These are phyloP conservation scores for Lysandra coridon DNA, from an alignment of 2,888 invertebrate species.

Conservation along the genomic window DNA sequence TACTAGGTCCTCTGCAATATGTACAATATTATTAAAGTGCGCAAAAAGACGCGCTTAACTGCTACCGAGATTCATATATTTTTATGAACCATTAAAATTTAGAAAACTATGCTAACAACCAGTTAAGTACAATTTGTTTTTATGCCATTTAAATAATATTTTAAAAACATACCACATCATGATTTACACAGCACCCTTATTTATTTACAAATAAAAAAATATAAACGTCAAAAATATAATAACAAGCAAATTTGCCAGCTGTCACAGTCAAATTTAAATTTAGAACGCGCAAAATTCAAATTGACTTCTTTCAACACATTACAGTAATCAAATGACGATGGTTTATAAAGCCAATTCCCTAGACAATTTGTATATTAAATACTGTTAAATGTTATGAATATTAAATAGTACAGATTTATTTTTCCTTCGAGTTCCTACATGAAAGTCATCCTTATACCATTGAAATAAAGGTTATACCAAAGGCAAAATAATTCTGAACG, in stretches of 20 bases:
- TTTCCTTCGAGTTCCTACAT: background rate
- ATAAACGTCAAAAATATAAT: background rate
- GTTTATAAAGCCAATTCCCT: slow-evolving; percentile 14
- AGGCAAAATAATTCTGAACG: background rate
- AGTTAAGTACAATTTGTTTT: too few relatives aligned
- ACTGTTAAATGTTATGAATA: slow-evolving; percentile 35
- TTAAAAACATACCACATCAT: slow-evolving; percentile 16
- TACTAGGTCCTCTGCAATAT: too few relatives aligned
- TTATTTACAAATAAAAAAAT: background rate
- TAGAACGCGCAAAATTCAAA: background rate
- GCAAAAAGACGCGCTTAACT: too few relatives aligned
- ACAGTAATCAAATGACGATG: slow-evolving; percentile 10
- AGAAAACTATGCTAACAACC: too few relatives aligned
- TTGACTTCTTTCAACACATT: background rate
- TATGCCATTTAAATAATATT: too few relatives aligned
- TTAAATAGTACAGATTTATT: background rate
- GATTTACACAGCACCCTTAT: background rate
- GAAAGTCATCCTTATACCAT: background rate
- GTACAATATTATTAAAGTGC: too few relatives aligned
- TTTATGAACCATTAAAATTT: too few relatives aligned
- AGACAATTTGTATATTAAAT: slow-evolving; percentile 34
- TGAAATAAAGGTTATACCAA: background rate
- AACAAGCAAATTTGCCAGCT: background rate
- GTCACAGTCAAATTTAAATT: slow-evolving; percentile 19
- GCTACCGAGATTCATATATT: too few relatives aligned